Evolutionary conservation across 1,140 invertebrate genomes (phyloP).

Genomic region (Trinorchestia longiramus): DNA sequence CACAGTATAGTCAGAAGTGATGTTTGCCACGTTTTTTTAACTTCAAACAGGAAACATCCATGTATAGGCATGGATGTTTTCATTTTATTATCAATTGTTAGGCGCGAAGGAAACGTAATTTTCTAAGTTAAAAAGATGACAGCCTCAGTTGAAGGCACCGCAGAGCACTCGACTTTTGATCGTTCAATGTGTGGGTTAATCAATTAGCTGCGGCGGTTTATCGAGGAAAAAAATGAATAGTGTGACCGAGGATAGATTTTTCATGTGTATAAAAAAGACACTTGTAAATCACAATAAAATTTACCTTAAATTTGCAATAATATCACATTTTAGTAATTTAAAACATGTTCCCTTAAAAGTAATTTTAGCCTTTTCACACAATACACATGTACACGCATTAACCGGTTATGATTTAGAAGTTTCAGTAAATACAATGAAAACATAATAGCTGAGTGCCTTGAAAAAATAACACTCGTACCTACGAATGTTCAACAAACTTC

Average conservation of each 20-base stretch:
- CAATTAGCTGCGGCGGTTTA: not conserved
- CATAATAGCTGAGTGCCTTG: not conserved
- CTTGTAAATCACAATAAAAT: not conserved
- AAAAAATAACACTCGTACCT: not conserved
- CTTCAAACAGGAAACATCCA: not conserved
- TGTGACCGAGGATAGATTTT: not conserved
- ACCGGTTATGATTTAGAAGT: not conserved
- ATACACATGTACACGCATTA: not conserved
- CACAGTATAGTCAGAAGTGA: not conserved
- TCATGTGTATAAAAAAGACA: not conserved
- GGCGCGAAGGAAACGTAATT: not conserved
- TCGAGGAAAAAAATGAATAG: not conserved
- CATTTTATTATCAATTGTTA: not conserved
- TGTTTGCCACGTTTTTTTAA: not conserved
- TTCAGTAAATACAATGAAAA: not conserved
- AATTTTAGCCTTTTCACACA: too few relatives aligned
- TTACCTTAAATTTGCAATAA: too few relatives aligned
- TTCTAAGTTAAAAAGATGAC: not conserved
- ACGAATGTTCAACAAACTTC: not conserved
- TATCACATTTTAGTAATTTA: not conserved
- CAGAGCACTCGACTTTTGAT: not conserved
- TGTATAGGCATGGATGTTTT: not conserved
- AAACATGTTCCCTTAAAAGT: too few relatives aligned
- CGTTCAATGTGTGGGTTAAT: not conserved
- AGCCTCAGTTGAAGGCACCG: not conserved